A percentile compares a stretch with the other conserved stretches of the same genome.
Evolutionary conservation across 1,140 invertebrate genomes (phyloP).

Genomic region (Tetramorium simillimum): DNA sequence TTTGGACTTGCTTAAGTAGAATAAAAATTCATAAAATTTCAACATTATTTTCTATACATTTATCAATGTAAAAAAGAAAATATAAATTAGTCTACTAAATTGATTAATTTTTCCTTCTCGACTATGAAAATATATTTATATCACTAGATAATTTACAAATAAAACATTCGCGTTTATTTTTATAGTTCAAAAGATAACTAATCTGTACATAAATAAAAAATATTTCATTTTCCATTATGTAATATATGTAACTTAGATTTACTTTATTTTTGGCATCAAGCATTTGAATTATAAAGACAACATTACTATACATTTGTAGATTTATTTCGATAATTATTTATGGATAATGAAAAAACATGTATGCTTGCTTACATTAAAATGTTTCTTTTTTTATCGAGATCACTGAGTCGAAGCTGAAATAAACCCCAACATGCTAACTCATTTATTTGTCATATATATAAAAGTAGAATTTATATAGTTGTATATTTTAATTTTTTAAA

Average conservation of each 20-base stretch:
- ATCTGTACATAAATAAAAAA: background rate
- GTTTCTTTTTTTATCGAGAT: background rate
- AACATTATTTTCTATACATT: background rate
- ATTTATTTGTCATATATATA: background rate
- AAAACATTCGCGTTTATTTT: background rate
- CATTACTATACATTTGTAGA: background rate
- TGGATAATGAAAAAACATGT: background rate
- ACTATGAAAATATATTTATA: background rate
- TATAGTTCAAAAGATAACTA: background rate
- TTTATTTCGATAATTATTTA: conserved; percentile 3
- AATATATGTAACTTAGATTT: background rate
- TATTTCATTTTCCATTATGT: background rate
- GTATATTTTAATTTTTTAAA: background rate
- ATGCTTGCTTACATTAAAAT: background rate
- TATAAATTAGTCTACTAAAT: background rate
- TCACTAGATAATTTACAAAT: background rate
- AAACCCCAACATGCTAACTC: background rate
- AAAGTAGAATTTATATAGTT: conserved; percentile 9
- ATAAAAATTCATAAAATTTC: background rate
- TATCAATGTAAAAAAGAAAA: background rate
- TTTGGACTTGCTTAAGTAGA: background rate
- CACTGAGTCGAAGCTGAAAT: background rate
- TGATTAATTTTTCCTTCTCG: background rate
- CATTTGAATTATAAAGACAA: conserved; percentile 1
- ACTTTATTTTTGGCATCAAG: background rate